These are phyloP conservation scores for Boloria selene DNA, from an alignment of 2,888 invertebrate species.

Conservation along the genomic window DNA sequence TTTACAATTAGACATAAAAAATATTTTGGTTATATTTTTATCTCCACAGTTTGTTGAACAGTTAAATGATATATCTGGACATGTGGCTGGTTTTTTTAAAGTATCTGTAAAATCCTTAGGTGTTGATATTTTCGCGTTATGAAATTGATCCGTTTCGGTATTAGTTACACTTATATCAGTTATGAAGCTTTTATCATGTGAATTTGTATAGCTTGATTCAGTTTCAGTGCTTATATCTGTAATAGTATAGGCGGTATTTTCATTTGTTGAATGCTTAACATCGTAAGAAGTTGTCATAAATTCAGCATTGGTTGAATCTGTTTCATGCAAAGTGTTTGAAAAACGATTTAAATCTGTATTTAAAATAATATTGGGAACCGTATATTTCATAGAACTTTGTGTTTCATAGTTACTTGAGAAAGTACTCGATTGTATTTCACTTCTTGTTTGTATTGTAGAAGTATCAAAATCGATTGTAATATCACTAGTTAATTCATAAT, in stretches of 20 bases:
- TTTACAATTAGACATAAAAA: conserved; percentile 62
- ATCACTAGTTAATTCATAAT: conserved; percentile 19
- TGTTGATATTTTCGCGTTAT: conserved; percentile 26
- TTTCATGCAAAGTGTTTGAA: not conserved
- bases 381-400: not conserved
- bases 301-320: not conserved
- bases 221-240: conserved; percentile 4
- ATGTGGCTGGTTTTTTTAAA: conserved; percentile 40
- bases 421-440: conserved; percentile 1
- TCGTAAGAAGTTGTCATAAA: not conserved
- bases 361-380: conserved; percentile 15
- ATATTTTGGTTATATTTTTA: conserved; percentile 65
- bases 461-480: conserved; percentile 9
- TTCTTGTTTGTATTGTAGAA: conserved; percentile 13
- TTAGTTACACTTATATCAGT: conserved; percentile 16
- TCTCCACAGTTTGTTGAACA: conserved; percentile 61
- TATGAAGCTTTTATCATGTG: not conserved
- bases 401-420: conserved; percentile 10
- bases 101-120: conserved; percentile 17
- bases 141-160: conserved; percentile 22
- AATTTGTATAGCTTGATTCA: conserved; percentile 1
- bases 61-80: conserved; percentile 61
- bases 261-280: not conserved
- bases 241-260: conserved; percentile 7
- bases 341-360: conserved; percentile 6